A percentile compares a stretch with the other conserved stretches of the same genome.
Conservation (phyloP, 2,113 vertebrate genomes). For the Nyctereutes procyonoides region DNA sequence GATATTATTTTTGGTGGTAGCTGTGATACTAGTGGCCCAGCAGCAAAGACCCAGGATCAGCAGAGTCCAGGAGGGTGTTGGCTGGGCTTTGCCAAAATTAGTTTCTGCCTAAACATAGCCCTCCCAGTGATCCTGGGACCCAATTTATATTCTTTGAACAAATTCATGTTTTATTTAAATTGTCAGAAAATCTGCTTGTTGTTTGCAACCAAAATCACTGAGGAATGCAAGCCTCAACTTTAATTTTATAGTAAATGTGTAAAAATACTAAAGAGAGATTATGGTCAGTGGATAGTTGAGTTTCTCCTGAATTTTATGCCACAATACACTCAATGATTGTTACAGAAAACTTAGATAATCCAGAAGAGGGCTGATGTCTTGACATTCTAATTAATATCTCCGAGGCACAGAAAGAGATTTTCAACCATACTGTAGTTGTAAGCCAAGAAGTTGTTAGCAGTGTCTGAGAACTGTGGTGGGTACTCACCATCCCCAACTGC, state of each 20-base stretch:
- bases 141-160: background rate
- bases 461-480: background rate
- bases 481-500: background rate
- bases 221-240: background rate
- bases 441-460: background rate
- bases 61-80: background rate
- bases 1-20: background rate
- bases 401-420: background rate
- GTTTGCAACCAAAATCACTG: background rate
- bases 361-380: background rate
- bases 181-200: background rate
- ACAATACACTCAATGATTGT: background rate
- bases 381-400: background rate
- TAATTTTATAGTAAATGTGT: background rate
- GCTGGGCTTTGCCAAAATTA: background rate
- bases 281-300: background rate
- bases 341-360: background rate
- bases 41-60: background rate
- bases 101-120: background rate
- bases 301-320: slow-evolving; percentile 8
- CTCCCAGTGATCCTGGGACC: background rate
- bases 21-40: background rate
- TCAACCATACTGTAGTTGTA: too few relatives aligned
- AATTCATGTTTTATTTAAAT: background rate
- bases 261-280: background rate